Evolutionary conservation across 1,140 invertebrate species (phyloP), one percentile per base, ranked within the genome.

Genomic region (Meteorus sp.): DNA sequence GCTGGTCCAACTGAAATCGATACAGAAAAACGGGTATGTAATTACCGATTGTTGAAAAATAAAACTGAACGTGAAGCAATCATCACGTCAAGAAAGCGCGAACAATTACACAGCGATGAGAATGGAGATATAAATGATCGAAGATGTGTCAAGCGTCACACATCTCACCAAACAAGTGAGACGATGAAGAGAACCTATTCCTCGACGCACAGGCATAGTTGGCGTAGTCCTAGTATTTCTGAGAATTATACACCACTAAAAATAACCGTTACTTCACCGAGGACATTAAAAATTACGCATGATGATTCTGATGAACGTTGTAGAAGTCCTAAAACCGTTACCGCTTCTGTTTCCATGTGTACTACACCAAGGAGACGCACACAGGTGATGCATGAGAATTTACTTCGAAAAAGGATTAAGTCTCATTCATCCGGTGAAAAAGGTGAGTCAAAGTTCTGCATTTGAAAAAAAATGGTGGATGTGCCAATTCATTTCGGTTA

Each of bases 211-310:
- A 71, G 64, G 33, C 33, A 57, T 67, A 66, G 17, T 47, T n/a
- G 52, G 9, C 59, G 58, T 44, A 72, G 65, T 53, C 67, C 68
- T 17, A 43, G 63, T 51, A 59, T 60, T 51, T 66, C 66, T 4
- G 60, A 66, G 63, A 72, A 60, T 57, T 77, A 78, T 65, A 67
- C 73, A 20, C 69, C 75, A 0, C 65, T 78, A 19, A 66, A 74
- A 64, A 64, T 78, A 54, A 66, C 60, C 58, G 60, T 77, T 33
- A 69, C 66, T 8, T 76, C 76, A 52, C 74, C 76, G 3, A 74
- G 71, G 64, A 59, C 61, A 59, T 55, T 43, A 37, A 61, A 45
- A 64, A 51, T 54, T 17, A 52, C 22, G 2, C 9, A 17, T 19
- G 33, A 33, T 51, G 35, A 25, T 25, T 13, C 19, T 47, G 41